Conservation (phyloP, 37 sponge, comb jelly and placozoan genomes). For the Cladorhizidae sp. region DNA sequence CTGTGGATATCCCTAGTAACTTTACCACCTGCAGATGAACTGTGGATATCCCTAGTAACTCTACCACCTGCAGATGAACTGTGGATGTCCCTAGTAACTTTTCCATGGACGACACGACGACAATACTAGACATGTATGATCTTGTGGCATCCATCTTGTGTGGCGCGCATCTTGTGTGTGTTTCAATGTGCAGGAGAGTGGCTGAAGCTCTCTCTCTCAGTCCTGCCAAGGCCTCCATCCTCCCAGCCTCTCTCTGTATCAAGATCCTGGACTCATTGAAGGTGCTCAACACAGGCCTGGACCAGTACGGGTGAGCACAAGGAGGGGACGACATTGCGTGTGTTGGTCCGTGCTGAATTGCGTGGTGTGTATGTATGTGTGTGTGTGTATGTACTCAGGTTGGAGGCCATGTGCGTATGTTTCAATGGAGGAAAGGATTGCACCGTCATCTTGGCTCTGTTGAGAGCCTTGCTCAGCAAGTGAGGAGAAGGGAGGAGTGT, state of each 20-base stretch:
- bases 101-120: too few relatives aligned
- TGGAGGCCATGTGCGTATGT: constrained; percentile 76
- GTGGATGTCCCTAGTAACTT: too few relatives aligned
- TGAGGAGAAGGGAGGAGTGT: constrained; percentile 3
- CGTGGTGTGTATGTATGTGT: not conserved
- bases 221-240: not conserved
- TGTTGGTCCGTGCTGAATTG: not conserved
- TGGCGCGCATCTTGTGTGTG: not conserved
- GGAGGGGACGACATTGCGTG: not conserved
- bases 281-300: constrained; percentile 36
- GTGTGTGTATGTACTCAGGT: constrained; percentile 16
- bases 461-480: constrained; percentile 52
- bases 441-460: constrained; percentile 82
- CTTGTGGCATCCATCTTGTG: too few relatives aligned
- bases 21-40: too few relatives aligned
- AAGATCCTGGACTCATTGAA: constrained; percentile 7
- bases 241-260: constrained; percentile 16
- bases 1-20: too few relatives aligned
- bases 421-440: constrained; percentile 99
- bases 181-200: not conserved
- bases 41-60: too few relatives aligned
- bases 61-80: too few relatives aligned
- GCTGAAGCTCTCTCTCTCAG: not conserved
- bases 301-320: constrained; percentile 21
- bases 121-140: too few relatives aligned